Percentiles rank a stretch among this genome's conserved stretches.
Conservation (phyloP, 2,113 vertebrate species). For the Montifringilla adamsi region DNA sequence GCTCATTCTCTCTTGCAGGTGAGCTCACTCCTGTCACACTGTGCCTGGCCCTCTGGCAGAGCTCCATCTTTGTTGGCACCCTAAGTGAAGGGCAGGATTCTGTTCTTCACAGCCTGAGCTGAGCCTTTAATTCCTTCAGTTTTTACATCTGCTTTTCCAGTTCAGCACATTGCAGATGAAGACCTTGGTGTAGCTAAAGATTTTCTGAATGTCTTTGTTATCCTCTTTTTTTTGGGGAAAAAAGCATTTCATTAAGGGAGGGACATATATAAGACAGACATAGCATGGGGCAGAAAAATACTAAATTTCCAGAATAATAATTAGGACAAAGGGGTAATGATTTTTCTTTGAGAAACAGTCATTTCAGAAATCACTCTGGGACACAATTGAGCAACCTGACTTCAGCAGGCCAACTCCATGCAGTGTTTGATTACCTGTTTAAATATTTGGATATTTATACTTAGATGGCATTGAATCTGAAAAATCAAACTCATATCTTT, state of each 20-base stretch:
- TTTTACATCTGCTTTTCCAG: background rate
- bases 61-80: background rate
- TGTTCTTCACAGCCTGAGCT: background rate
- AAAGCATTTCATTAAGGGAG: background rate
- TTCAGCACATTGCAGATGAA: background rate
- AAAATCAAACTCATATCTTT: background rate
- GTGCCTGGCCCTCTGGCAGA: background rate
- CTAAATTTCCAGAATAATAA: background rate
- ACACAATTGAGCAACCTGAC: background rate
- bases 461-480: background rate
- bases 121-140: too few species aligned
- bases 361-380: background rate
- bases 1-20: background rate
- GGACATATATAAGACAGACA: background rate
- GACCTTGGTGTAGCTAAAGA: background rate
- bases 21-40: background rate
- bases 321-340: background rate
- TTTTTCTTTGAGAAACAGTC: background rate
- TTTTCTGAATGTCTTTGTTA: background rate
- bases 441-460: background rate
- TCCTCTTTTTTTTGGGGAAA: background rate
- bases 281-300: background rate
- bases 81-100: background rate
- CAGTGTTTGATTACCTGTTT: background rate
- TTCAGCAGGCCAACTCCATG: rapidly evolving